These are phyloP conservation scores for Amazona vittata DNA, from an alignment of 2,113 vertebrate genomes.

Conservation along the genomic window DNA sequence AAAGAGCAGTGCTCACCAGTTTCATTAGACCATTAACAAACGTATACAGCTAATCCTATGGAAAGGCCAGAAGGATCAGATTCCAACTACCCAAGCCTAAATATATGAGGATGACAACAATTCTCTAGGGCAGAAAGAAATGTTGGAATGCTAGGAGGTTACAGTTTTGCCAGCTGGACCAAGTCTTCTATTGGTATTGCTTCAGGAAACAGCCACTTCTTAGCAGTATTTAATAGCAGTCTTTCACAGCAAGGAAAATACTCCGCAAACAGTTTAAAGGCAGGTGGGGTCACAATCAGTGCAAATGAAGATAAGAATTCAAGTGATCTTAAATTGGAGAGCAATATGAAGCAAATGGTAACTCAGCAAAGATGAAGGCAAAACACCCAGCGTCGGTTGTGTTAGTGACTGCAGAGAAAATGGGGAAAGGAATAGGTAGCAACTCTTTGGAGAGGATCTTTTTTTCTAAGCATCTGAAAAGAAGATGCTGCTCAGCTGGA, in stretches of 20 bases:
- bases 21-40: background rate
- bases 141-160: background rate
- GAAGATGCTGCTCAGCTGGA: background rate
- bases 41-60: background rate
- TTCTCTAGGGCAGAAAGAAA: background rate
- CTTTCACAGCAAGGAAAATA: background rate
- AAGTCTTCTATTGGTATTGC: background rate
- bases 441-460: background rate
- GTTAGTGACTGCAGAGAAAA: background rate
- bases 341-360: accelerated
- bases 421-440: background rate
- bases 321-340: background rate
- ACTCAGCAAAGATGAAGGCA: background rate
- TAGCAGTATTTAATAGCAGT: background rate
- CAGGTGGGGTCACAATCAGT: background rate
- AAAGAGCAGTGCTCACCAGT: background rate
- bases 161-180: background rate
- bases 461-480: background rate
- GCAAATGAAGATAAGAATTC: background rate
- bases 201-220: background rate
- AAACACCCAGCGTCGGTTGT: background rate
- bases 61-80: background rate
- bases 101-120: background rate
- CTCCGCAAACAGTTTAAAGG: background rate
- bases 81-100: background rate